Evolutionary conservation across 1,140 invertebrate genomes (phyloP), one percentile per base, ranked within the genome.

Genomic region (Bathynomus jamesi): DNA sequence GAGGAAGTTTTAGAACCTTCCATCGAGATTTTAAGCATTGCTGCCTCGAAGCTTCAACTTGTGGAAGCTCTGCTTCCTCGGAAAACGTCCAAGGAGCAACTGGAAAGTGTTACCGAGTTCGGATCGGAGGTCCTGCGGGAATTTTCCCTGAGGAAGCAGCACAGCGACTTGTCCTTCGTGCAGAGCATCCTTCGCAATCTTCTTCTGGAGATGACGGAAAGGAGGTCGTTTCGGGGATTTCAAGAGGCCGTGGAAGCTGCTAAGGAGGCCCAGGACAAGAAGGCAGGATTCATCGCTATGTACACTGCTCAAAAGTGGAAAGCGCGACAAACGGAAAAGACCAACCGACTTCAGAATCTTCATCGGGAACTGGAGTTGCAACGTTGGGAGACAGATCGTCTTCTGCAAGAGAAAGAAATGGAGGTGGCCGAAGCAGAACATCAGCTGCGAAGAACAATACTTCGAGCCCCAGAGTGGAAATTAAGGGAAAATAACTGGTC

Each of bases 21-120:
- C 21, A 53, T 5, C 5, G 40, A 53, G 21, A 53, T 17, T 11
- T 17, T 53, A 53, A 17, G 21, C 5, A 53, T 2, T 3, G 1
- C 2, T 53, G 2, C 2, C 21, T 53, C 1, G 40, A 1, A 21
- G 40, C 13, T 53, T 64, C 62, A 64, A 25, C 24, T 64, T 8
- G 28, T 64, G 13, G 28, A 64, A 64, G 17, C 62, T 28, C 28
- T 64, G 24, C 60, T 30, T 21, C 31, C 21, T 61, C 46, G 24
- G 61, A 69, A 28, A 69, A 61, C 53, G 30, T 53, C 46, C 46
- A 69, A 28, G 46, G 27, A 11, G 65, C 40, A n/a, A 53, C 5
- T 53, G 2, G 40, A 53, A 3, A 53, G 21, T 21, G 40, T 53
- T 53, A 53, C 40, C 2, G 40, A 5, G 13, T 53, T 53, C 21